phyloP scores from a whole-genome alignment of 1,140 invertebrate species.

The Leptonema lineaticorne region DNA sequence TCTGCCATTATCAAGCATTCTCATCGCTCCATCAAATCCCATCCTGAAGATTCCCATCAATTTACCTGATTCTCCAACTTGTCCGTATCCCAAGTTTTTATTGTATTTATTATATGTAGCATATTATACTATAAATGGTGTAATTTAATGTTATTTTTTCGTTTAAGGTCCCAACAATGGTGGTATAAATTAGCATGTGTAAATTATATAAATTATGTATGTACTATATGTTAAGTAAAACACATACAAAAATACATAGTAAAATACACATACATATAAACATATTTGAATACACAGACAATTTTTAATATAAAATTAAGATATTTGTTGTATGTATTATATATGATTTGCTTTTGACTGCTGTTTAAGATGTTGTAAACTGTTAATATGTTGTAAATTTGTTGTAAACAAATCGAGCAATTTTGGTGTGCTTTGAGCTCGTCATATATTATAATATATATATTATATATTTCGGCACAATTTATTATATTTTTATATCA shows the following conservation, averaged over 20 bases:
- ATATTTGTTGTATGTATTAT: neutral
- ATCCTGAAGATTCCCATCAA: neutral
- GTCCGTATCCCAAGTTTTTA: conserved; percentile 9
- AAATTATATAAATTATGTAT: conserved; percentile 27
- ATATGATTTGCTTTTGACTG: conserved; percentile 34
- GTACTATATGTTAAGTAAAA: conserved; percentile 16
- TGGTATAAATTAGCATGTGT: conserved; percentile 42
- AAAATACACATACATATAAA: conserved; percentile 5
- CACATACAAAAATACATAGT: neutral
- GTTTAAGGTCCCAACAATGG: conserved; percentile 42
- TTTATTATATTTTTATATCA: no score
- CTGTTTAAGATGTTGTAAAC: conserved; percentile 34
- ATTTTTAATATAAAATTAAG: neutral
- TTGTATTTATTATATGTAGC: conserved; percentile 26
- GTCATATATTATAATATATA: no score
- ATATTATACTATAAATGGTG: conserved; percentile 29
- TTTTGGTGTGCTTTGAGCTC: neutral
- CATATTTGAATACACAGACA: neutral
- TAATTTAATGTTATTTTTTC: conserved; percentile 40
- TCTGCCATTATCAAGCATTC: conserved; percentile 18
- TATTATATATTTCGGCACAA: no score
- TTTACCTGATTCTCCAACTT: conserved; percentile 1
- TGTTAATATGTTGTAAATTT: conserved; percentile 39
- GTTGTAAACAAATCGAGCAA: conserved; percentile 26
- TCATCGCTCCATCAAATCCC: conserved; percentile 2